Evolutionary conservation across 2,888 invertebrate genomes (phyloP).

Genomic region (Frankliniella intonsa): DNA sequence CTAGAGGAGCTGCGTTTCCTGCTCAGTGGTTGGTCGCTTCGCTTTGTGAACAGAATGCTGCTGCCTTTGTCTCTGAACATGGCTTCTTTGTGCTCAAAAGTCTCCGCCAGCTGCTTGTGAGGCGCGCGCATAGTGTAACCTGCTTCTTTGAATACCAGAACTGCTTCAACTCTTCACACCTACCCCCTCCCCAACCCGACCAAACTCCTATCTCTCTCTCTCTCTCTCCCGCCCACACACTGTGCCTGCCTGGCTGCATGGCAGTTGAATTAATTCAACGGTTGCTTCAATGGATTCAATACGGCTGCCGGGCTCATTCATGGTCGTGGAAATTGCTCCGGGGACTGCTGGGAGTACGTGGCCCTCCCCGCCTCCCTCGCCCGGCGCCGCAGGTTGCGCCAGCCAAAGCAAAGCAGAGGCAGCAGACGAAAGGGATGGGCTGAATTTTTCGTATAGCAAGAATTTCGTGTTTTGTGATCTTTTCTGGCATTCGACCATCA

Average conservation of each 20-base stretch:
- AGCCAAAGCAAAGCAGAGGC: too few relatives aligned
- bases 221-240: not conserved
- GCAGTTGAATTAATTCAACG: slow-evolving; percentile 26
- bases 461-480: too few relatives aligned
- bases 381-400: not conserved
- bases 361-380: not conserved
- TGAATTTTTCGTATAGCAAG: too few relatives aligned
- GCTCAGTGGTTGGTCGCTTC: too few relatives aligned
- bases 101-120: not conserved
- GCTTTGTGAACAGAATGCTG: too few relatives aligned
- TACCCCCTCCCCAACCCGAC: not conserved
- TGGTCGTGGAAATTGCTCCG: slow-evolving; percentile 16
- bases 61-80: too few relatives aligned
- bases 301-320: slow-evolving; percentile 20
- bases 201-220: not conserved
- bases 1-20: too few relatives aligned
- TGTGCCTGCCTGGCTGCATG: not conserved
- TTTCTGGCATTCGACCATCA: too few relatives aligned
- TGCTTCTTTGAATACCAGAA: not conserved
- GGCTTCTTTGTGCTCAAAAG: too few relatives aligned
- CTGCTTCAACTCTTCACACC: not conserved
- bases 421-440: too few relatives aligned
- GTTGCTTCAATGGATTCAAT: slow-evolving; percentile 20
- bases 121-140: not conserved
- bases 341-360: slow-evolving; percentile 8